Percentiles rank a stretch among this genome's conserved stretches.
These are phyloP conservation scores for Euproctis similis DNA, from an alignment of 2,888 invertebrate species.

Conservation along the genomic window DNA sequence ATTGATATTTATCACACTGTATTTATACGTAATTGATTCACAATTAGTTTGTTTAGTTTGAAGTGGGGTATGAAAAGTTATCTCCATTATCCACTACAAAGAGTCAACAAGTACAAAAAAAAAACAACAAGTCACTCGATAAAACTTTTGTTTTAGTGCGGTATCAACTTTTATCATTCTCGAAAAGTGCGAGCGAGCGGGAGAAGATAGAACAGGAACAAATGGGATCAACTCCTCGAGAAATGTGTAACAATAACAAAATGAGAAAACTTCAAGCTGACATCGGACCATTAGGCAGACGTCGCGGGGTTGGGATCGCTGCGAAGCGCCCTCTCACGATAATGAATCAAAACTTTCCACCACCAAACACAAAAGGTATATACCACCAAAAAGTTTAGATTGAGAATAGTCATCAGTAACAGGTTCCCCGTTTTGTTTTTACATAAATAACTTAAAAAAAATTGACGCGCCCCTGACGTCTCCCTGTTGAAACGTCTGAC, in stretches of 20 bases:
- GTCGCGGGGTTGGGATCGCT: constrained; percentile 28
- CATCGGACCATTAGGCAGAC: constrained; percentile 49
- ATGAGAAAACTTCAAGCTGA: constrained; percentile 56
- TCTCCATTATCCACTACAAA: too few species aligned
- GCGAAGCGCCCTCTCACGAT: constrained; percentile 25
- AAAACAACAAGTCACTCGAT: constrained; percentile 2
- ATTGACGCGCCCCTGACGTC: constrained; percentile 2
- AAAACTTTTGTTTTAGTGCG: constrained; percentile 34
- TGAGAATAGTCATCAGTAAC: constrained; percentile 22
- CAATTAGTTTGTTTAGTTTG: too few species aligned
- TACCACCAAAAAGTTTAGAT: constrained; percentile 20
- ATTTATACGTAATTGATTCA: too few species aligned
- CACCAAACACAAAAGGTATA: constrained; percentile 35
- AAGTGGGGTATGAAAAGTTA: too few species aligned
- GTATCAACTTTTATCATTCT: constrained; percentile 37
- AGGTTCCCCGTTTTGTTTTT: constrained; percentile 16
- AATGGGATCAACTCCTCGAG: constrained; percentile 56
- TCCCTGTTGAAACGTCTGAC: too few species aligned
- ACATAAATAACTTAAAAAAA: constrained; percentile 4
- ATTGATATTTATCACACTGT: too few species aligned
- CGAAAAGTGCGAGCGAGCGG: too few species aligned
- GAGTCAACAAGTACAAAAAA: too few species aligned
- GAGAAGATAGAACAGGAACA: constrained; percentile 40
- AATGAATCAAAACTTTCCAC: constrained; percentile 50
- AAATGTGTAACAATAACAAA: constrained; percentile 58